These are phyloP conservation scores for Schrankia costaestrigalis DNA, from an alignment of 2,888 invertebrate genomes.

Conservation along the genomic window DNA sequence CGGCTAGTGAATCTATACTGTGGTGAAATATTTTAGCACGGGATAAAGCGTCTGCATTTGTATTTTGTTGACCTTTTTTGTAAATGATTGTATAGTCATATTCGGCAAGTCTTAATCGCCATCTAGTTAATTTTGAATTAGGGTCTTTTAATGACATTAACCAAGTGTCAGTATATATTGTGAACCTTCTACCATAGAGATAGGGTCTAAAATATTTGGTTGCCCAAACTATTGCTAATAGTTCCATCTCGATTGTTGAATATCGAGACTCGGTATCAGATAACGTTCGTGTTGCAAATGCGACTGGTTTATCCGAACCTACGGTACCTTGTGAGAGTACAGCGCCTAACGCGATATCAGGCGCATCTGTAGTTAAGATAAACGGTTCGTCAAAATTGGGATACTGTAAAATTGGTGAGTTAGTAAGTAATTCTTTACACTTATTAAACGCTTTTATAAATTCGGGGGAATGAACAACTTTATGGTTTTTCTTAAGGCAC, in stretches of 20 bases:
- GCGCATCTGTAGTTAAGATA: slow-evolving; percentile 25
- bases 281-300: too few species aligned
- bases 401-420: slow-evolving; percentile 5
- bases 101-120: not conserved
- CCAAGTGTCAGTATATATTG: not conserved
- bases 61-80: not conserved
- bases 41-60: not conserved
- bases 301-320: too few species aligned
- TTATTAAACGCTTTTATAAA: slow-evolving; percentile 9
- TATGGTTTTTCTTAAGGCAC: too few species aligned
- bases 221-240: slow-evolving; percentile 9
- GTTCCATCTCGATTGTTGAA: slow-evolving; percentile 4
- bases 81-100: not conserved
- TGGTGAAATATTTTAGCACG: not conserved
- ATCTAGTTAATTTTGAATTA: not conserved
- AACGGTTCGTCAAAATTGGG: slow-evolving; percentile 27
- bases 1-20: not conserved
- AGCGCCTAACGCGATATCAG: slow-evolving; percentile 23
- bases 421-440: slow-evolving; percentile 9
- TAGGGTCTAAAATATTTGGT: slow-evolving; percentile 6
- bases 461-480: too few species aligned
- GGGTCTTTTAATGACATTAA: not conserved
- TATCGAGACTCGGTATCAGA: slow-evolving; percentile 5
- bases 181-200: slow-evolving; percentile 5
- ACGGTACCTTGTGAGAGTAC: slow-evolving; percentile 27